These are phyloP conservation scores for Rhinella marina DNA, from an alignment of 2,797 vertebrate genomes.

Conservation along the genomic window DNA sequence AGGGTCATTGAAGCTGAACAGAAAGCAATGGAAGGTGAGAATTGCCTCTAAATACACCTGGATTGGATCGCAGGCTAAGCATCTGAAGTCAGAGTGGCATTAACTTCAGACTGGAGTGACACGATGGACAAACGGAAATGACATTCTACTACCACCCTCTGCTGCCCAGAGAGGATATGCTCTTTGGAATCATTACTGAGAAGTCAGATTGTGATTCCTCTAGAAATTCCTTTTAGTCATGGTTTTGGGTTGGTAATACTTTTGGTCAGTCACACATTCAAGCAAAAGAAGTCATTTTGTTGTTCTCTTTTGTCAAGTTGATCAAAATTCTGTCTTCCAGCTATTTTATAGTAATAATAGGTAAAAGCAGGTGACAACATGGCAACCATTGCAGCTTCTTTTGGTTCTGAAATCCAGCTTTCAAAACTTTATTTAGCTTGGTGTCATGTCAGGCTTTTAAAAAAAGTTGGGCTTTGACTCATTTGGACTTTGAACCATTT, in stretches of 20 bases:
- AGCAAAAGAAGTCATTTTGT: background rate
- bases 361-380: background rate
- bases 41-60: constrained; percentile 73
- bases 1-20: constrained; percentile 76
- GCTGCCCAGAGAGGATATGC: background rate
- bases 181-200: background rate
- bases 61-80: constrained; percentile 72
- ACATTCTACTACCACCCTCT: background rate
- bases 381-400: background rate
- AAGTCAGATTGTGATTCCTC: background rate
- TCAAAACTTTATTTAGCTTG: background rate
- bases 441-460: no score
- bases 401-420: background rate
- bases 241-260: background rate
- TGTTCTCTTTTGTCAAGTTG: background rate
- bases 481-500: no score
- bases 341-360: background rate
- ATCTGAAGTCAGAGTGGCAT: constrained; percentile 47
- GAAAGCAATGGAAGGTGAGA: constrained; percentile 71
- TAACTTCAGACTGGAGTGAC: background rate
- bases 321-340: background rate
- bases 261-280: background rate
- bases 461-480: no score
- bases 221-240: background rate
- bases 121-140: background rate